Percentiles rank a stretch among this genome's conserved stretches.
Evolutionary conservation across 2,888 invertebrate genomes (phyloP).

Genomic region (Polietes domitor): DNA sequence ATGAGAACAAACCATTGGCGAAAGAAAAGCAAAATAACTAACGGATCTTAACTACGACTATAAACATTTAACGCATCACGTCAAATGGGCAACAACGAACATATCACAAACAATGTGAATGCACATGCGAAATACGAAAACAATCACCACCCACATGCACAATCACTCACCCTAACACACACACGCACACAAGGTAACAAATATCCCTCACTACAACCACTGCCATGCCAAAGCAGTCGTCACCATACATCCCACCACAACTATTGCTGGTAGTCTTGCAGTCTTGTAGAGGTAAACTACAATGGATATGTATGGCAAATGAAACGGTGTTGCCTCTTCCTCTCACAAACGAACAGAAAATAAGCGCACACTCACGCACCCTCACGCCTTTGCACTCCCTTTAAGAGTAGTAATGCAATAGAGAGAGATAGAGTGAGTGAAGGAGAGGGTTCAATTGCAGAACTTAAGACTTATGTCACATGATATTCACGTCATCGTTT

Average conservation of each 20-base stretch:
- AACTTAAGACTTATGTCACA: background rate
- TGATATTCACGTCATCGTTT: constrained; percentile 10
- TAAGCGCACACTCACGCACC: too few relatives aligned
- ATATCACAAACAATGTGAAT: background rate
- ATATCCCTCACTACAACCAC: background rate
- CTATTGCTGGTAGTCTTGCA: background rate
- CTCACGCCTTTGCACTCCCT: too few relatives aligned
- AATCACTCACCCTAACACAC: background rate
- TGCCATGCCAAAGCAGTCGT: constrained; percentile 31
- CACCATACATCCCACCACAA: constrained; percentile 16
- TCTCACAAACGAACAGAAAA: background rate
- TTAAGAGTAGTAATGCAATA: background rate
- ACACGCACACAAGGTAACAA: background rate
- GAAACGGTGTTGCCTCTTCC: too few relatives aligned
- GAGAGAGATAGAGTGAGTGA: background rate
- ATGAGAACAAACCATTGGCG: background rate
- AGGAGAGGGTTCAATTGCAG: background rate
- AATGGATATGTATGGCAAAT: constrained; percentile 18
- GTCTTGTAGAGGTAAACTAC: constrained; percentile 42
- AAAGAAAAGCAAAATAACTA: constrained; percentile 9
- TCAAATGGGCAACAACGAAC: background rate
- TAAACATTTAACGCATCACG: constrained; percentile 33
- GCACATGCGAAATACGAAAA: background rate
- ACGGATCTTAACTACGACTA: constrained; percentile 32
- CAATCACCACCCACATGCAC: background rate